phyloP scores from a whole-genome alignment of 2,797 vertebrate genomes.

The Onychomys arenicola region DNA sequence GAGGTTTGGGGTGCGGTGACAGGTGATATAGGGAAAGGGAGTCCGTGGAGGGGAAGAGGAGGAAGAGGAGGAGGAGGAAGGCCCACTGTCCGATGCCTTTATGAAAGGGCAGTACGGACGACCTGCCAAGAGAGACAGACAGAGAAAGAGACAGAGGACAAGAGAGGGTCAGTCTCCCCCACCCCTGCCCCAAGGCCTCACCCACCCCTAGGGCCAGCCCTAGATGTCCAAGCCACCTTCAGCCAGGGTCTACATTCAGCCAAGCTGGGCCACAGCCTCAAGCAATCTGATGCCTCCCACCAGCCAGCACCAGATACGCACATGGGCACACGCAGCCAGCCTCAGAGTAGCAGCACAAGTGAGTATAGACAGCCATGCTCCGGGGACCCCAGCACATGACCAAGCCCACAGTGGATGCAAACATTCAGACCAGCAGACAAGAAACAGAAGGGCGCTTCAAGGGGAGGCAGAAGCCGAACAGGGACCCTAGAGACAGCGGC shows the following conservation, averaged over 20 bases:
- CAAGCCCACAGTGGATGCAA: constrained; percentile 32
- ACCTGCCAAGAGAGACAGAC: constrained; percentile 92
- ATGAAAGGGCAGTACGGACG: constrained; percentile 99
- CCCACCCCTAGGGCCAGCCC: constrained; percentile 67
- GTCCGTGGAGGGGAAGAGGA: constrained; percentile 91
- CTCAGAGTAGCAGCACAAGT: background rate
- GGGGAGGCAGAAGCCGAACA: background rate
- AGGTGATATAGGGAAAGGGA: constrained; percentile 91
- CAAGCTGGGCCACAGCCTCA: constrained; percentile 65
- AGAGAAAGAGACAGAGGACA: constrained; percentile 88
- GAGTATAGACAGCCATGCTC: background rate
- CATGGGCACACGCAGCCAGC: background rate
- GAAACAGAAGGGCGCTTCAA: background rate
- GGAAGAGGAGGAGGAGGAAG: constrained; percentile 90
- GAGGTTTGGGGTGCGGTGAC: constrained; percentile 91
- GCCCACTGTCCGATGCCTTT: constrained; percentile 96
- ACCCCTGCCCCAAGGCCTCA: constrained; percentile 76
- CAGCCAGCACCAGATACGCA: constrained; percentile 52
- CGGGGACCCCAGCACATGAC: background rate
- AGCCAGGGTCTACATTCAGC: constrained; percentile 63
- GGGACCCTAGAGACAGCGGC: background rate
- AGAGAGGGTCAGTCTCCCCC: constrained; percentile 87
- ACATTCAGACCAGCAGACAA: constrained; percentile 20
- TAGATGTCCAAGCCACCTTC: constrained; percentile 65
- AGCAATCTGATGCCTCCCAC: constrained; percentile 46